phyloP scores from a whole-genome alignment of 2,113 vertebrate genomes.

The Thermophis baileyi region DNA sequence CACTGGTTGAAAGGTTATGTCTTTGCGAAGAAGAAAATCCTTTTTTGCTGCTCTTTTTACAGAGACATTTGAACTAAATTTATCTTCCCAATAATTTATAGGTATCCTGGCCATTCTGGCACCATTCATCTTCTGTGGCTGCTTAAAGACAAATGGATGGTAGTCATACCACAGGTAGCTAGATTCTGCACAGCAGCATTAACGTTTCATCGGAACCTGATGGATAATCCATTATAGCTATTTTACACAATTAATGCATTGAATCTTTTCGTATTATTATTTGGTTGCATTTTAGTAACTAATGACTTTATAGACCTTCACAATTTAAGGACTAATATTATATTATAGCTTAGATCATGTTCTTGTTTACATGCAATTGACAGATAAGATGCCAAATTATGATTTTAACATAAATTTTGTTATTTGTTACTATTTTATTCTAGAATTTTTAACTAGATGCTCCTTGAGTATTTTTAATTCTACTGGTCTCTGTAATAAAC shows the following conservation, averaged over 20 bases:
- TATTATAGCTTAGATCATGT: background rate
- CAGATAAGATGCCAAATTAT: background rate
- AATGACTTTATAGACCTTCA: background rate
- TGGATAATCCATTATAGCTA: background rate
- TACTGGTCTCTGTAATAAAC: background rate
- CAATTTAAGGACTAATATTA: background rate
- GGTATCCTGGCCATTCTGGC: background rate
- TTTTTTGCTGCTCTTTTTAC: background rate
- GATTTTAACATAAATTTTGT: background rate
- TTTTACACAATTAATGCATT: background rate
- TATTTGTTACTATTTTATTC: background rate
- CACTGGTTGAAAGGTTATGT: background rate
- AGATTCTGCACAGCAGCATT: background rate
- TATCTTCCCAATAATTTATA: background rate
- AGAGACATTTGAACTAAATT: background rate
- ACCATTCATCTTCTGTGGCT: background rate
- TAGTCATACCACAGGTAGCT: background rate
- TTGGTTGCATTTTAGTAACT: background rate
- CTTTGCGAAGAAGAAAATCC: too few species aligned
- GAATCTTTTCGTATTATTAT: background rate
- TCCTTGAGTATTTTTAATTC: background rate
- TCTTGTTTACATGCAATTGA: background rate
- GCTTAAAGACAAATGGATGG: background rate
- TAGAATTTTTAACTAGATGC: background rate
- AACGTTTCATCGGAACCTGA: background rate